phyloP scores from a whole-genome alignment of 2,113 vertebrate genomes.

The Bucco capensis region DNA sequence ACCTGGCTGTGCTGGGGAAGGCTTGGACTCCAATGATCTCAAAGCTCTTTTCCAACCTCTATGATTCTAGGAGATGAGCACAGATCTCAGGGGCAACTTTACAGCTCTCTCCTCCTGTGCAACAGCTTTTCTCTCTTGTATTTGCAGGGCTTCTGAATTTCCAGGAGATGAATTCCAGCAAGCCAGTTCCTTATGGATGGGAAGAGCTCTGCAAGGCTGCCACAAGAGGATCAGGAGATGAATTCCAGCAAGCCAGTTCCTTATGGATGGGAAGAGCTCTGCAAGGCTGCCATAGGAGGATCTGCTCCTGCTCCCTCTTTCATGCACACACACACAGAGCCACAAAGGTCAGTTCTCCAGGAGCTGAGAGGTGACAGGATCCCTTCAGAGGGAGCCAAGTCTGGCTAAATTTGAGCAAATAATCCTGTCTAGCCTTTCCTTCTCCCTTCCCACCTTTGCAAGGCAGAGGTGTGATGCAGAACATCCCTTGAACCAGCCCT shows the following conservation, averaged over 20 bases:
- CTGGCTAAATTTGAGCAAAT: background rate
- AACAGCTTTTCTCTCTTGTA: background rate
- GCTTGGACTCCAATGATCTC: too few species aligned
- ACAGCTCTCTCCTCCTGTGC: background rate
- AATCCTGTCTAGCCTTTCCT: background rate
- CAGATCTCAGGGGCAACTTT: background rate
- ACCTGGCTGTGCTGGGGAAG: too few species aligned
- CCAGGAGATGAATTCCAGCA: background rate
- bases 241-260: rapidly evolving
- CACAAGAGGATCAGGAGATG: too few species aligned
- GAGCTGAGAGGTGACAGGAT: background rate
- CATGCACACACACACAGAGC: rapidly evolving
- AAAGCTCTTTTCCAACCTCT: too few species aligned
- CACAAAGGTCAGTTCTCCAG: background rate
- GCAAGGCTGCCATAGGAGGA: too few species aligned
- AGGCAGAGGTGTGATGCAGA: background rate
- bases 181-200: rapidly evolving
- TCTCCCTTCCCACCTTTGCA: background rate
- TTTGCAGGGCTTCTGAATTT: background rate
- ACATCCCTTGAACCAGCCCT: background rate
- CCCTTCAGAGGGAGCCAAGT: background rate
- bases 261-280: background rate
- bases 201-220: background rate
- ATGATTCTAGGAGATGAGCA: too few species aligned
- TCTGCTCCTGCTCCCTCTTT: background rate